Evolutionary conservation across 2,888 invertebrate genomes (phyloP), one percentile per base, ranked within the genome.

Genomic region (Spilarctia lutea): DNA sequence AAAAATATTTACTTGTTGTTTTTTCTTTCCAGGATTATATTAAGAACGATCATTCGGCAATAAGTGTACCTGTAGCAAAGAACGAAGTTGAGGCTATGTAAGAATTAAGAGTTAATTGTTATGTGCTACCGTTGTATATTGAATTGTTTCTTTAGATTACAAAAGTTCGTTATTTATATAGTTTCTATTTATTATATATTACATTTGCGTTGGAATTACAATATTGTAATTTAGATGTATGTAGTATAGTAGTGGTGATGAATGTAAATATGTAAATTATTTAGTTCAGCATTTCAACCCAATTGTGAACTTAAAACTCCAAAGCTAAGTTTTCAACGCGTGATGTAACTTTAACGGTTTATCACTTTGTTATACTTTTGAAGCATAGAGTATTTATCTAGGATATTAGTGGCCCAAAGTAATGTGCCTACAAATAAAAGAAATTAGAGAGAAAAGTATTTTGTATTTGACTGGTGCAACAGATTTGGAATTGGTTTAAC

Each of bases 81-180:
- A 91, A 91, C 74, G 91, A 94, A 89, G 91, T 91, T 65, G 94
- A 94, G 87, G 90, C 91, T 88, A 90, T 94, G 84, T 93, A 92
- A 79, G 76, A 42, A 69, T 39, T 72, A 79, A n/a, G 76, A 68
- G 72, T 39, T 76, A 75, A 76, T 65, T 77, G 70, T 76, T 76
- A 73, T 52, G 30, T 71, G 48, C 68, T 77, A 68, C 45, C 45
- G 20, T 65, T 69, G 10, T 69, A 60, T 63, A 33, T 63, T 20
- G 33, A 76, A 69, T 74, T 74, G 45, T 83, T 71, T 77, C 72
- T 66, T 75, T 65, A 79, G 65, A 63, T 63, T 42, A 74, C 45
- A 75, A 70, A 74, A 30, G 52, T 52, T 74, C 66, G 66, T 18
- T 66, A 74, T 66, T 70, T 70, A 74, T 42, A 56, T 74, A 72